phyloP scores from a whole-genome alignment of 2,888 invertebrate species.

The Agonopterix subpropinquella region DNA sequence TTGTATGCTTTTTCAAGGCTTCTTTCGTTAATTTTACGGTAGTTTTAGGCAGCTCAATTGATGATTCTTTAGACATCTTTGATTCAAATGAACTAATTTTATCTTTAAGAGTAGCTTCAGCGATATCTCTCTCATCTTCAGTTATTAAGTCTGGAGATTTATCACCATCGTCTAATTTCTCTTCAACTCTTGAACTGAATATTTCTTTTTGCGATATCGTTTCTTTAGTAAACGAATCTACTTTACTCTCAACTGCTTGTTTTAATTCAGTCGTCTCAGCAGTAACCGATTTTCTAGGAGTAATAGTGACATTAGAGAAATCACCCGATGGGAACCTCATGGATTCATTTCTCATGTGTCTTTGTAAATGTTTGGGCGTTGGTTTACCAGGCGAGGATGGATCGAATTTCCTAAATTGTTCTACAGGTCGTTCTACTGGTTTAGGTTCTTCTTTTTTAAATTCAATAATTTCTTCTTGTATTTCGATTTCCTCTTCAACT shows the following conservation, averaged over 20 bases:
- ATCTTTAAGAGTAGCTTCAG: constrained; percentile 62
- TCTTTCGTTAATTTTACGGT: constrained; percentile 68
- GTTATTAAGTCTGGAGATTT: constrained; percentile 57
- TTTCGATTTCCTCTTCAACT: constrained; percentile 44
- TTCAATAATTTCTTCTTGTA: constrained; percentile 32
- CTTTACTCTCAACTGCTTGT: constrained; percentile 38
- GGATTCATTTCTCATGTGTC: constrained; percentile 71
- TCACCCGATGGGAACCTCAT: constrained; percentile 73
- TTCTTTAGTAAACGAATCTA: constrained; percentile 47
- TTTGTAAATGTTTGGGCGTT: constrained; percentile 70
- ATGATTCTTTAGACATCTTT: constrained; percentile 58
- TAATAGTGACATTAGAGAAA: constrained; percentile 68
- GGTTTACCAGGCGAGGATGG: constrained; percentile 66
- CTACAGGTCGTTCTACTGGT: constrained; percentile 44
- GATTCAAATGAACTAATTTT: constrained; percentile 69
- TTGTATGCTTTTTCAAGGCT: constrained; percentile 67
- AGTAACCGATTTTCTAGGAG: constrained; percentile 57
- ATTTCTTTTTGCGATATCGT: constrained; percentile 65
- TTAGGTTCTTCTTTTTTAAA: constrained; percentile 47
- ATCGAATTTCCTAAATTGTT: constrained; percentile 63
- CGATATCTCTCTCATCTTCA: constrained; percentile 63
- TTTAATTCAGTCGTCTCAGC: constrained; percentile 65
- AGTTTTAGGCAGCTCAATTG: constrained; percentile 54
- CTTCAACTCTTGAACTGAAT: constrained; percentile 70
- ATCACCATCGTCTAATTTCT: constrained; percentile 68